phyloP scores from a whole-genome alignment of 2,797 vertebrate genomes.

The Dromococcyx pavoninus region DNA sequence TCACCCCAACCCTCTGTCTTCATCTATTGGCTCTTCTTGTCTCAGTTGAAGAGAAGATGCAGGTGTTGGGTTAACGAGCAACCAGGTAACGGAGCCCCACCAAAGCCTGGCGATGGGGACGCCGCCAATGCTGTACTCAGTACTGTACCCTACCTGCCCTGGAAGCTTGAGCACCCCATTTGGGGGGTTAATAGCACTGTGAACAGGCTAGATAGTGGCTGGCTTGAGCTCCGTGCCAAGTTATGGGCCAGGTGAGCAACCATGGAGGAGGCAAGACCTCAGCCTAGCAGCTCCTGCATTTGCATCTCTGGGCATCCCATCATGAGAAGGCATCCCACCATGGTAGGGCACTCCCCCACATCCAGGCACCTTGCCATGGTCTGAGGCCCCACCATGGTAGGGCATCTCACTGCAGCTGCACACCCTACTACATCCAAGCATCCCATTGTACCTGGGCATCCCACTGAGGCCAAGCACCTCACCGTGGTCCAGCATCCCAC shows the following conservation, averaged over 20 bases:
- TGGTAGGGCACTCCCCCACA: background rate
- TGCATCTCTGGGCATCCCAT: background rate
- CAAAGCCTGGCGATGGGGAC: rapidly evolving
- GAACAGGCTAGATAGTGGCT: background rate
- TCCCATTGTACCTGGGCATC: background rate
- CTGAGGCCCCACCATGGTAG: background rate
- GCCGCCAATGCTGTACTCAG: background rate
- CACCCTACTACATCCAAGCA: background rate
- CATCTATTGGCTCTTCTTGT: background rate
- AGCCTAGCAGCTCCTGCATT: background rate
- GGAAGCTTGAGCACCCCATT: background rate
- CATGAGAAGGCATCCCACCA: rapidly evolving
- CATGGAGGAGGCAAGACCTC: background rate
- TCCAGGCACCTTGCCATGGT: no score
- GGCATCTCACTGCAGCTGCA: background rate
- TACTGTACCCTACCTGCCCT: background rate
- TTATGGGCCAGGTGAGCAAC: background rate
- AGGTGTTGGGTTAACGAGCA: background rate
- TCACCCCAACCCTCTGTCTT: background rate
- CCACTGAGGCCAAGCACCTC: background rate
- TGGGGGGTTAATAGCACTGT: background rate
- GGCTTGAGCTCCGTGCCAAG: background rate
- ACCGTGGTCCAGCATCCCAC: background rate
- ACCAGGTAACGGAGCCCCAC: background rate
- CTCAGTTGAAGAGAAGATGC: background rate